Evolutionary conservation across 2,113 vertebrate species (phyloP).

Genomic region (Nannobrachium achirus): DNA sequence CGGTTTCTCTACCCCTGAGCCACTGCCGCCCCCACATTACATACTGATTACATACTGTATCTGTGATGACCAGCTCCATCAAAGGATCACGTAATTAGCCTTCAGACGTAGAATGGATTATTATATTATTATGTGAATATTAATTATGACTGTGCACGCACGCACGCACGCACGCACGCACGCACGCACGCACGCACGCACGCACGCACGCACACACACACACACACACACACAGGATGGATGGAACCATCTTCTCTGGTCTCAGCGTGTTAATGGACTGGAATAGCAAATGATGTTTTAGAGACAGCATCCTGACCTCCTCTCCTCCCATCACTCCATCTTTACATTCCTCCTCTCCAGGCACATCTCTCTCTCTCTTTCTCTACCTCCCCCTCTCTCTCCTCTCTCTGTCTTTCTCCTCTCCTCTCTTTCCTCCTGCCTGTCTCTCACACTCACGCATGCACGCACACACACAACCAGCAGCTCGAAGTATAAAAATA

Average conservation of each 20-base stretch:
- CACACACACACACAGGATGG: constrained; percentile 40
- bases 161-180: too few species aligned
- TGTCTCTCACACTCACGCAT: constrained; percentile 35
- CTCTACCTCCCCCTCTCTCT: too few species aligned
- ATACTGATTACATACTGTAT: background rate
- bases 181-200: too few species aligned
- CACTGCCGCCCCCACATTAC: too few species aligned
- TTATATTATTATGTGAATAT: too few species aligned
- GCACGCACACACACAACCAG: constrained; percentile 13
- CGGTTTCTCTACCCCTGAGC: too few species aligned
- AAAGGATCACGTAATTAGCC: background rate
- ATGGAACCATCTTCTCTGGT: constrained; percentile 41
- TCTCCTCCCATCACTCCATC: background rate
- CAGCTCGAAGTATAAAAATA: constrained; percentile 38
- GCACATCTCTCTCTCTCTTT: constrained; percentile 1
- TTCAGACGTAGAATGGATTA: too few species aligned
- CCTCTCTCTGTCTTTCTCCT: too few species aligned
- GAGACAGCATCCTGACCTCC: constrained; percentile 59
- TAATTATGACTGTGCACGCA: too few species aligned
- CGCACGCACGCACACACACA: constrained; percentile 6
- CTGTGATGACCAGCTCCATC: constrained; percentile 48
- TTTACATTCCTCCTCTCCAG: background rate
- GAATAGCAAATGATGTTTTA: constrained; percentile 68
- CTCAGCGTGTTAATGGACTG: constrained; percentile 49
- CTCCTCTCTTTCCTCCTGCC: too few species aligned